Percentiles rank a stretch among this genome's conserved stretches.
These are phyloP conservation scores for Picathartes gymnocephalus DNA, from an alignment of 2,113 vertebrate genomes.

Conservation along the genomic window DNA sequence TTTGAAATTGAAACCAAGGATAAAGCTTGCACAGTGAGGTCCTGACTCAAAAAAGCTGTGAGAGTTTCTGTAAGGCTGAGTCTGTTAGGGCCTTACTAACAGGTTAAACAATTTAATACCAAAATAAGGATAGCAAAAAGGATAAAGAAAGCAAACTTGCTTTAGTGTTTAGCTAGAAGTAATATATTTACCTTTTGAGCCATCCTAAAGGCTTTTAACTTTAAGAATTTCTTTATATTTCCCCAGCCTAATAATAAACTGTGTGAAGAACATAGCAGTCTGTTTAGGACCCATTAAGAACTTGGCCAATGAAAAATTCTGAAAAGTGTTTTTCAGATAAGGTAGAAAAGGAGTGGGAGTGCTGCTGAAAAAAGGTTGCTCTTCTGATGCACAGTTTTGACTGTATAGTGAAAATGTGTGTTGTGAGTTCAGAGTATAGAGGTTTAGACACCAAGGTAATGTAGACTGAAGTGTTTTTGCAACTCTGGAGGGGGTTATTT, in stretches of 20 bases:
- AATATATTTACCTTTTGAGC: background rate
- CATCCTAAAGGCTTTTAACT: background rate
- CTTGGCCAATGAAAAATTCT: background rate
- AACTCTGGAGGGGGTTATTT: background rate
- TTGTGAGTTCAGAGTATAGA: background rate
- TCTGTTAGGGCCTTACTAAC: background rate
- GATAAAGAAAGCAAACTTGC: background rate
- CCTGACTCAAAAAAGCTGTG: background rate
- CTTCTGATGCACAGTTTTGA: background rate
- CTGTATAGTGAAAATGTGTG: background rate
- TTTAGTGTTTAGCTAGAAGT: background rate
- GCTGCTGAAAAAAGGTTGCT: background rate
- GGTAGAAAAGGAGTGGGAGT: background rate
- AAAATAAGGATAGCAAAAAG: background rate
- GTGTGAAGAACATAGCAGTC: background rate
- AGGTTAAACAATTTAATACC: background rate
- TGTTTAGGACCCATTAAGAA: background rate
- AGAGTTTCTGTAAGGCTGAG: background rate
- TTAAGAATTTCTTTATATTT: background rate
- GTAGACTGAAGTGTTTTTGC: background rate
- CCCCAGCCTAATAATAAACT: background rate
- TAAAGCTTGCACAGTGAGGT: background rate
- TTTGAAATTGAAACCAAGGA: background rate
- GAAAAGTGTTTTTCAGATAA: background rate
- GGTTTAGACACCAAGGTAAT: background rate